Evolutionary conservation across 2,888 invertebrate species (phyloP).

Genomic region (Thymelicus lineola): DNA sequence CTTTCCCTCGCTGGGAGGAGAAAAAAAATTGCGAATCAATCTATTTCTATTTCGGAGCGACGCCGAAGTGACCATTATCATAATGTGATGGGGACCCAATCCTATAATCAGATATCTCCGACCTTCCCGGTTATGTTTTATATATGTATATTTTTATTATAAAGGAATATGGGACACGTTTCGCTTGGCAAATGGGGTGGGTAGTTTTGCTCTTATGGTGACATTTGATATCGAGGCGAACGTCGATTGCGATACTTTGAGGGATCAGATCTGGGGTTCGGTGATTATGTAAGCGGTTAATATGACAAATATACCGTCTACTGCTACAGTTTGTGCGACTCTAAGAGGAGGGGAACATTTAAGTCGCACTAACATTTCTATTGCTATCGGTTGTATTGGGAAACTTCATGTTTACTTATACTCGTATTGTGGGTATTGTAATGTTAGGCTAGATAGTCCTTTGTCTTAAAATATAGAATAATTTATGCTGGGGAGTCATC

Average conservation of each 20-base stretch:
- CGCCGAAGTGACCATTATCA: constrained; percentile 73
- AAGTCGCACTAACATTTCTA: background rate
- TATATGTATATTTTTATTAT: constrained; percentile 71
- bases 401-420: background rate
- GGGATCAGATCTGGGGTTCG: constrained; percentile 29
- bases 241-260: constrained; percentile 36
- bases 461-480: background rate
- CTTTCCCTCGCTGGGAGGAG: constrained; percentile 46
- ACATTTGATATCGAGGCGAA: constrained; percentile 45
- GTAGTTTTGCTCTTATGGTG: constrained; percentile 50
- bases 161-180: constrained; percentile 59
- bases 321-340: background rate
- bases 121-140: constrained; percentile 65
- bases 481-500: too few relatives aligned
- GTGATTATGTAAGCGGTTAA: constrained; percentile 18
- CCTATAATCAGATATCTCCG: constrained; percentile 75
- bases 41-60: constrained; percentile 74
- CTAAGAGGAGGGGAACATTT: background rate
- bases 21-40: constrained; percentile 76
- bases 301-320: constrained; percentile 8
- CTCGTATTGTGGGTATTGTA: background rate
- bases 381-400: background rate
- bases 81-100: constrained; percentile 75
- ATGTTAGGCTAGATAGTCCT: background rate
- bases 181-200: constrained; percentile 60